phyloP scores from a whole-genome alignment of 2,888 invertebrate genomes.

The Hesperia comma region DNA sequence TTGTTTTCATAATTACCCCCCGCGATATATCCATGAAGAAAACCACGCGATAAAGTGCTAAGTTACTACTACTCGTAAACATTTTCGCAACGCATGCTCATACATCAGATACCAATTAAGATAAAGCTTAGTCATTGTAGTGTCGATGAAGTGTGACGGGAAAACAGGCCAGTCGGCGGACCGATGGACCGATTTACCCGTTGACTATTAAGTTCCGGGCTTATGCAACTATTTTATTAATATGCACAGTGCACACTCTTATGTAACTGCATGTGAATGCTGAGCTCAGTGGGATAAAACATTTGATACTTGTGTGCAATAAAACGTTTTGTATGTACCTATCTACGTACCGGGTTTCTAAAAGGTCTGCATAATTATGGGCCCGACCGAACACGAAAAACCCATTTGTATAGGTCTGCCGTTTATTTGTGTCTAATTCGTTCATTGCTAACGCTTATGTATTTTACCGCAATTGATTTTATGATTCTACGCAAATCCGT shows the following conservation, averaged over 20 bases:
- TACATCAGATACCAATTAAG: slow-evolving; percentile 29
- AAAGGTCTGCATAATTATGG: slow-evolving; percentile 32
- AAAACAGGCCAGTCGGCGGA: slow-evolving; percentile 12
- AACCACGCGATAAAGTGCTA: background rate
- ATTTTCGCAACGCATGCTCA: slow-evolving; percentile 11
- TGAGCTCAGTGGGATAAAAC: slow-evolving; percentile 23
- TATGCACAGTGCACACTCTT: slow-evolving; percentile 21
- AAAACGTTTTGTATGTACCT: slow-evolving; percentile 11
- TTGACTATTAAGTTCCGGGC: slow-evolving; percentile 34
- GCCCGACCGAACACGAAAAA: slow-evolving; percentile 33
- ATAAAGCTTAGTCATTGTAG: slow-evolving; percentile 25
- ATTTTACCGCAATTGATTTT: slow-evolving; percentile 2
- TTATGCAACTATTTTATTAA: slow-evolving; percentile 31
- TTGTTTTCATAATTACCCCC: background rate
- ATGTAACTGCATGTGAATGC: slow-evolving; percentile 26
- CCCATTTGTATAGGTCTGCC: slow-evolving; percentile 33
- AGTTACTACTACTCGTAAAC: background rate
- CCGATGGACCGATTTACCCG: slow-evolving; percentile 13
- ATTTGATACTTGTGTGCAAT: slow-evolving; percentile 14
- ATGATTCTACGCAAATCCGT: background rate
- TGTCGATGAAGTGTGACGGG: slow-evolving; percentile 26
- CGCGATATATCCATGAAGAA: background rate
- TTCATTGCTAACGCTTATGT: background rate
- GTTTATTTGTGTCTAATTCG: slow-evolving; percentile 31
- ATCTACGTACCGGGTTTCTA: slow-evolving; percentile 11